Percentiles rank a stretch among this genome's conserved stretches.
These are phyloP conservation scores for Todus mexicanus DNA, from an alignment of 2,797 vertebrate species.

Conservation along the genomic window DNA sequence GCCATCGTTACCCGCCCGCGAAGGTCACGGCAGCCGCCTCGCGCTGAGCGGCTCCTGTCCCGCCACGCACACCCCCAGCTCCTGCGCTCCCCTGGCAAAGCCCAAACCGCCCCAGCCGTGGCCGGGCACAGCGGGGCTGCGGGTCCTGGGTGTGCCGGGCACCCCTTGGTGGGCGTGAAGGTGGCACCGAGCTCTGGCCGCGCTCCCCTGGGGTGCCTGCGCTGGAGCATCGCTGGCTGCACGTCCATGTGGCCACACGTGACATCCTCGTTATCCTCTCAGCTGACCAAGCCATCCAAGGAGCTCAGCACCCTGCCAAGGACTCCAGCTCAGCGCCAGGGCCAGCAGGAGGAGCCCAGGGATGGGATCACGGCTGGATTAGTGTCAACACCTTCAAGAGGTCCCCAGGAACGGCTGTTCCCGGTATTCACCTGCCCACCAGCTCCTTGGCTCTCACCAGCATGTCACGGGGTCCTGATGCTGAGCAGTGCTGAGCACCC, in stretches of 20 bases:
- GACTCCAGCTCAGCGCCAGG: no score
- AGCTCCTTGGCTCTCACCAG: background rate
- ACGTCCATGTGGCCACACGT: no score
- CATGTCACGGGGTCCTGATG: rapidly evolving
- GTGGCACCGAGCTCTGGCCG: background rate
- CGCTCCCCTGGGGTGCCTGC: background rate
- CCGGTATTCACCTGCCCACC: no score
- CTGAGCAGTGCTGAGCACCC: background rate
- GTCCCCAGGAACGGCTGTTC: no score
- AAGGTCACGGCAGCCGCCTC: background rate
- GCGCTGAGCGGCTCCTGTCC: background rate
- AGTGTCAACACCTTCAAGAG: no score
- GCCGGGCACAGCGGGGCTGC: background rate
- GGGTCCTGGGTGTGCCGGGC: rapidly evolving
- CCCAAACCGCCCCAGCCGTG: rapidly evolving
- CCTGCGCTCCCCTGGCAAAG: background rate
- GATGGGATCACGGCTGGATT: no score
- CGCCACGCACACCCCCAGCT: rapidly evolving
- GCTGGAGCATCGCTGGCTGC: no score
- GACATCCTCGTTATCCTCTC: no score
- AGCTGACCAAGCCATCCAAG: no score
- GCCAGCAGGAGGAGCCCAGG: no score
- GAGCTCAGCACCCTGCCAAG: no score
- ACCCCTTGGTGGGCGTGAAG: rapidly evolving
- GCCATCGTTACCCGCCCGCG: background rate